Evolutionary conservation across 2,797 vertebrate species (phyloP), one percentile per base, ranked within the genome.

Genomic region (Leuciscus waleckii): DNA sequence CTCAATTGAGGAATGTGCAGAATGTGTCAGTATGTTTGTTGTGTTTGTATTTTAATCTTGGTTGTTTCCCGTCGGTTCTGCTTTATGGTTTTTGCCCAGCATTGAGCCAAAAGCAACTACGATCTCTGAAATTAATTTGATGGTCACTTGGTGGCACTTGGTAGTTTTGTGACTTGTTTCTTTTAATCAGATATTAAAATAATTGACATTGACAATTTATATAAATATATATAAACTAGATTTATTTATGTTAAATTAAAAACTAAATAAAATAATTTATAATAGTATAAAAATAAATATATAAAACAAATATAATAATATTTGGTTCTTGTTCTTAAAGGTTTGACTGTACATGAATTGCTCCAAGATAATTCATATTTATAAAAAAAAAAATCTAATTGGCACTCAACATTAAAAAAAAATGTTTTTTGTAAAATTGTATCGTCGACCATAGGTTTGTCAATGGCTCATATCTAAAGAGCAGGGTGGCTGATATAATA

Each of bases 1-100:
- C 61, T 32, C 63, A 26, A 46, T 39, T 65, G 81, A 73, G 37
- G 54, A 74, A 82, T 65, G 70, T 82, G 23, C 39, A 63, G 54
- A 73, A 74, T 10, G 2, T 32, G 51, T 58, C n/a, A 14, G 4
- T 21, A 1, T 77, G 17, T 46, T 49, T 4, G 1, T 17, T 49
- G 46, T 49, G 46, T 49, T 17, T 49, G 5, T 49, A 49, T 49
- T 17, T 49, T 65, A 32, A 32, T 65, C 16, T 32, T 29, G 26
- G 26, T 16, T 2, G 61, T 29, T 63, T 65, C 13, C 5, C 14
- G 2, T 29, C 1, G 5, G 13, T 65, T 41, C 21, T 26, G 0
- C 23, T 56, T 69, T 35, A 29, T 49, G 11, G 6, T 51, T 76
- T 29, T 21, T n/a, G 2, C 32, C 32, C 32, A 68, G 32, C 7